These are phyloP conservation scores for Trichomycterus rosablanca DNA, from an alignment of 2,113 vertebrate species.

Conservation along the genomic window DNA sequence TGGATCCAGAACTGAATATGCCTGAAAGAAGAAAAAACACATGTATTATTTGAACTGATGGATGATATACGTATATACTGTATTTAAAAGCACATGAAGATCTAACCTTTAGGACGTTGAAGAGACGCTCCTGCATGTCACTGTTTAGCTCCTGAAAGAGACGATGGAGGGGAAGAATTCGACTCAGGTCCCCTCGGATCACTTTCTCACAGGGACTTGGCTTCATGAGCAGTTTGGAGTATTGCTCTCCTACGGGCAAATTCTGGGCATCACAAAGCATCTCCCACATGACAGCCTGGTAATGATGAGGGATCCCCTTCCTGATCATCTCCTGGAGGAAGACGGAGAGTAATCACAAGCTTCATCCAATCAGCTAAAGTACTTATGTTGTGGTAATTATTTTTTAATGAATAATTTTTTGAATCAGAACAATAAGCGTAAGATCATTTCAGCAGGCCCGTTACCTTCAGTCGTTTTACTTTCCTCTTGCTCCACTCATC, in stretches of 20 bases:
- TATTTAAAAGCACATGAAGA: not conserved
- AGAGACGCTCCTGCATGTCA: conserved; percentile 88
- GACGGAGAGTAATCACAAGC: not conserved
- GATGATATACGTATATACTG: too few relatives aligned
- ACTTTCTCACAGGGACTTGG: conserved; percentile 92
- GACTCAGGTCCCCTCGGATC: conserved; percentile 90
- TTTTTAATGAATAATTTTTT: too few relatives aligned
- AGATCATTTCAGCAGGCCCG: too few relatives aligned
- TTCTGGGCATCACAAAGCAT: conserved; percentile 89
- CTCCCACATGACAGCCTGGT: conserved; percentile 93
- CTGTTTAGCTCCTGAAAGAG: conserved; percentile 97
- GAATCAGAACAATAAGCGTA: not conserved
- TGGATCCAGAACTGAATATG: conserved; percentile 93
- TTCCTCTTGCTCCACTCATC: conserved; percentile 29
- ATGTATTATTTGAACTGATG: not conserved
- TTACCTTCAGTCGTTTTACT: conserved; percentile 29
- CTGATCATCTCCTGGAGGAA: conserved; percentile 83
- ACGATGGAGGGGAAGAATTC: conserved; percentile 90
- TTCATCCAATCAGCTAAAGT: too few relatives aligned
- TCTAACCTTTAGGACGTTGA: conserved; percentile 94
- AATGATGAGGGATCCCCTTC: conserved; percentile 93
- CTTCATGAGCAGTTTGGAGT: conserved; percentile 93
- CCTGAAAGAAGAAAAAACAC: conserved; percentile 67
- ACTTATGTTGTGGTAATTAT: too few relatives aligned
- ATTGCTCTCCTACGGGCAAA: conserved; percentile 91